These are phyloP conservation scores for Aphaenogaster floridana DNA, from an alignment of 1,140 invertebrate species.

Conservation along the genomic window DNA sequence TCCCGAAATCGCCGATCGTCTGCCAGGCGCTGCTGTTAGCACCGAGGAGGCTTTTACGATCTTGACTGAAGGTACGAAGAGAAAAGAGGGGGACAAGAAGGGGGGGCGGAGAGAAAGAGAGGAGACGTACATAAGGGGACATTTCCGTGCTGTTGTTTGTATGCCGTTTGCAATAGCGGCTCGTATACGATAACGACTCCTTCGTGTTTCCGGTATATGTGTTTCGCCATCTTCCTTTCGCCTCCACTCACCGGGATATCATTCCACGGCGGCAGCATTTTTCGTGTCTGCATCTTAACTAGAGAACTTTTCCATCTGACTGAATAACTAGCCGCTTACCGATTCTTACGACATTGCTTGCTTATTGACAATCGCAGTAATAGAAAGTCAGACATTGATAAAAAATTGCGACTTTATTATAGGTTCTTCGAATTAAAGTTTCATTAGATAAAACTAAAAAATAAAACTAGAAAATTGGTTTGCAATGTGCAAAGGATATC, in stretches of 20 bases:
- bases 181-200: slow-evolving; percentile 76
- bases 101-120: neutral
- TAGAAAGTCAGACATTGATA: neutral
- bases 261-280: slow-evolving; percentile 10
- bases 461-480: neutral
- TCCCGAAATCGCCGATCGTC: slow-evolving; percentile 74
- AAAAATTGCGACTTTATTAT: neutral
- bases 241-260: slow-evolving; percentile 28
- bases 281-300: slow-evolving; percentile 38
- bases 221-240: slow-evolving; percentile 61
- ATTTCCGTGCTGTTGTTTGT: slow-evolving; percentile 77
- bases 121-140: slow-evolving; percentile 70
- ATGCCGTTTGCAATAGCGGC: slow-evolving; percentile 72
- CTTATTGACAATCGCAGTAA: slow-evolving; percentile 12
- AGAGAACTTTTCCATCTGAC: slow-evolving; percentile 39
- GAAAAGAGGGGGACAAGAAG: slow-evolving; percentile 18
- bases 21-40: slow-evolving; percentile 74
- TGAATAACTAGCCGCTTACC: neutral
- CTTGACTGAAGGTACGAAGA: slow-evolving; percentile 47
- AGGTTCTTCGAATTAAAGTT: neutral
- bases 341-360: slow-evolving; percentile 8
- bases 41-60: slow-evolving; percentile 74
- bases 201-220: slow-evolving; percentile 75
- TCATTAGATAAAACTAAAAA: neutral
- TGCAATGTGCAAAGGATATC: neutral